Evolutionary conservation across 2,888 invertebrate species (phyloP), one percentile per base, ranked within the genome.

Genomic region (Pammene aurita): DNA sequence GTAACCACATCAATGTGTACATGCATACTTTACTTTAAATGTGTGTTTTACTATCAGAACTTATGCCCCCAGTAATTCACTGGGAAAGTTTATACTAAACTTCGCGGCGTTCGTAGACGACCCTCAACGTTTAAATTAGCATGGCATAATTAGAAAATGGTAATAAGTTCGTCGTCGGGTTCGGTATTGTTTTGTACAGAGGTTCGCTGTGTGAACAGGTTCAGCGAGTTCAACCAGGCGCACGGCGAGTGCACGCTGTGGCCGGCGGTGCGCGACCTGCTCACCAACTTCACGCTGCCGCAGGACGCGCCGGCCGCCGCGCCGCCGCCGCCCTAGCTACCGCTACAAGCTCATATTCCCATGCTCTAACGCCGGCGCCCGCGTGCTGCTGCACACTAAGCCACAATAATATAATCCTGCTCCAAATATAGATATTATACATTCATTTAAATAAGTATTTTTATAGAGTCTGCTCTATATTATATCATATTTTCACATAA

Each of bases 221-320:
- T 96, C 84, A 94, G 95, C 65, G 97, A 97, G 80, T 96, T 95
- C 84, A 94, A 94, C 75, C 94, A 94, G 91, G 77, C 78, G 94
- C 97, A 89, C 95, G 96, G 93, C 93, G 98, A 98, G 82, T 98
- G 98, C 85, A 97, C 97, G 14, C 94, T 98, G 66, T 98, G 96
- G 88, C 98, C 98, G 41, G 97, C 98, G 18, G 96, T 98, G 58
- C 94, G 97, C 73, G 98, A 98, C 89, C 92, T 98, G 68, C 90
- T 98, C 65, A 94, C 96, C 48, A 98, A 97, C 93, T 94, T 98
- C 78, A 95, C 95, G 54, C 88, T 97, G 72, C 97, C 97, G 58
- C 95, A 96, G 41, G 97, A 97, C 81, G 94, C 95, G 67, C 95
- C 95, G 72, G 74, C 88, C 58, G 75, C 87, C 77, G 86, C 88